A percentile compares a stretch with the other conserved stretches of the same genome.
Evolutionary conservation across 2,888 invertebrate genomes (phyloP).

Genomic region (Resseliella maxima): DNA sequence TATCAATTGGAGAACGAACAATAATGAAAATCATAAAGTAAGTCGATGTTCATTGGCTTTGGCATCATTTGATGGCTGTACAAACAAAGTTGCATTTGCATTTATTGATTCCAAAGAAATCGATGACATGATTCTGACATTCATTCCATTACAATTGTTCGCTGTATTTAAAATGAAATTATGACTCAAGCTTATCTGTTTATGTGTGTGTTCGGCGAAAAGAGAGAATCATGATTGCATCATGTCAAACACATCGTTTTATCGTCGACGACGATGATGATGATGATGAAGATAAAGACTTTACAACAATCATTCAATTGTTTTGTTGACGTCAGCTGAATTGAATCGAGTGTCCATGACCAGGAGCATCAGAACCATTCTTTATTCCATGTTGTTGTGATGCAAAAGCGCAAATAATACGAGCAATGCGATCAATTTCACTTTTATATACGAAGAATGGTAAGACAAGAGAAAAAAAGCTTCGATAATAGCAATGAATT

Average conservation of each 20-base stretch:
- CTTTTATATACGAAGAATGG: background rate
- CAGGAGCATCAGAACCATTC: background rate
- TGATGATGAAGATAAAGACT: background rate
- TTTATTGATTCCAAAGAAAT: background rate
- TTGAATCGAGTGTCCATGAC: background rate
- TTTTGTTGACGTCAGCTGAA: constrained; percentile 12
- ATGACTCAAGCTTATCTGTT: background rate
- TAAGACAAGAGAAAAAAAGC: background rate
- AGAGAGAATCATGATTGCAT: background rate
- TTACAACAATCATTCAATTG: background rate
- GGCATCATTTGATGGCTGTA: background rate
- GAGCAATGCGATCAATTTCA: background rate
- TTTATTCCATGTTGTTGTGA: background rate
- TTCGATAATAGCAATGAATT: constrained; percentile 5
- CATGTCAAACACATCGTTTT: background rate
- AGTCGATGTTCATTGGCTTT: background rate
- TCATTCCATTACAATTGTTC: background rate
- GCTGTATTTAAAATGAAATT: constrained; percentile 12
- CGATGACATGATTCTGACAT: background rate
- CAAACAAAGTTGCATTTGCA: constrained; percentile 4
- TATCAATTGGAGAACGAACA: background rate
- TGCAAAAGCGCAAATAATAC: background rate
- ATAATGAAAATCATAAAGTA: background rate
- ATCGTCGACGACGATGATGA: background rate
- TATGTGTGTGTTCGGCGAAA: background rate